phyloP scores from a whole-genome alignment of 2,113 vertebrate species.

The Salvelinus alpinus region DNA sequence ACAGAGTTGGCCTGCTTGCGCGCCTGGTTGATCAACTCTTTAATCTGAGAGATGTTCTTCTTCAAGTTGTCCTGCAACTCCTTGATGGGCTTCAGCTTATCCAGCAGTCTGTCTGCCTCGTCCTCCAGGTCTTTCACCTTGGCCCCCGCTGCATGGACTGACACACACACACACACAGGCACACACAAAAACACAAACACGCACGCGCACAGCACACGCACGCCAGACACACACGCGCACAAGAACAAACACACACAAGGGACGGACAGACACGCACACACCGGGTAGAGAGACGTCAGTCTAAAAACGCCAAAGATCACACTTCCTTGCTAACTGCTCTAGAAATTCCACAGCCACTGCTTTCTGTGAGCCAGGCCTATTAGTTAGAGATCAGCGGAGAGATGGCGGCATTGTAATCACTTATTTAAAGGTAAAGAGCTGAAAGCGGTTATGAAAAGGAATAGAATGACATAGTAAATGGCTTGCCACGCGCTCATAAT shows the following conservation, averaged over 20 bases:
- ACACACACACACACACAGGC: slow-evolving; percentile 11
- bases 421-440: neutral
- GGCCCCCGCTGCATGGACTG: slow-evolving; percentile 91
- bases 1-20: slow-evolving; percentile 98
- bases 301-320: neutral
- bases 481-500: slow-evolving; percentile 23
- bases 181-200: slow-evolving; percentile 5
- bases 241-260: neutral
- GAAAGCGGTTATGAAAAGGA: slow-evolving; percentile 29
- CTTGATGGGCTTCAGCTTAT: slow-evolving; percentile 94
- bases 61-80: slow-evolving; percentile 92
- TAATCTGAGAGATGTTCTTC: slow-evolving; percentile 97
- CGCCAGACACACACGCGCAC: neutral
- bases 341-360: neutral
- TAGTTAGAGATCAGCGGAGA: neutral
- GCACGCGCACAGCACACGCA: neutral
- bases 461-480: neutral
- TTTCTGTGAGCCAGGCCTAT: neutral
- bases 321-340: neutral
- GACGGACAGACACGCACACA: slow-evolving; percentile 9
- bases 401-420: neutral
- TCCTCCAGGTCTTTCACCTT: slow-evolving; percentile 91
- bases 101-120: slow-evolving; percentile 88
- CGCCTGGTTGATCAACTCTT: slow-evolving; percentile 96
- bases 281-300: neutral